These are phyloP conservation scores for Actinia equina DNA, from an alignment of 64 coral and sea anemone species.

Conservation along the genomic window DNA sequence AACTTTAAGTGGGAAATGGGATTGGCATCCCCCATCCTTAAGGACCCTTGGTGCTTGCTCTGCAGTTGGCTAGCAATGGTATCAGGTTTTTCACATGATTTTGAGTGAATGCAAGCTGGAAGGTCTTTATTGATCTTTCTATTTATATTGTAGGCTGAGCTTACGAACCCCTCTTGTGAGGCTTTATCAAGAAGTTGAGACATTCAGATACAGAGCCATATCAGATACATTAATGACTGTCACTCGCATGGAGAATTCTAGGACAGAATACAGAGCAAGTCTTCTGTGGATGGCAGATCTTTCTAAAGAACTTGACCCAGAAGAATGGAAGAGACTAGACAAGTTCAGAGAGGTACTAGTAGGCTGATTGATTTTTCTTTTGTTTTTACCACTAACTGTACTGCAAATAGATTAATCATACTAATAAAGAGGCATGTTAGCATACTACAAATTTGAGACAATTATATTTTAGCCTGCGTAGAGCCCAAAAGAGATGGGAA, in stretches of 20 bases:
- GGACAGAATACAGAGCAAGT: slow-evolving; percentile 92
- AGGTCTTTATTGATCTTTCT: neutral
- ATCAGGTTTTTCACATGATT: too few species aligned
- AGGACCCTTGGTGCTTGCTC: too few species aligned
- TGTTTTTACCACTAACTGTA: neutral
- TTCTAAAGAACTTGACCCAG: slow-evolving; percentile 94
- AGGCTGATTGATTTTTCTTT: neutral
- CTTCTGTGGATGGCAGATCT: slow-evolving; percentile 97
- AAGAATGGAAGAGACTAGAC: slow-evolving; percentile 92
- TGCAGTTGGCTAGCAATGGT: too few species aligned
- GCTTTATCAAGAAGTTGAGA: slow-evolving; percentile 97
- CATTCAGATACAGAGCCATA: slow-evolving; percentile 86
- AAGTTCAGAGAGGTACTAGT: slow-evolving; percentile 94
- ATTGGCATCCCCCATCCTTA: too few species aligned
- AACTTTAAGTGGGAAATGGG: too few species aligned
- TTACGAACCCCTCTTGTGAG: slow-evolving; percentile 90
- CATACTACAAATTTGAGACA: neutral
- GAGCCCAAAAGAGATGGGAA: too few species aligned
- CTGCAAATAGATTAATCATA: neutral
- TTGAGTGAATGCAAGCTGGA: too few species aligned
- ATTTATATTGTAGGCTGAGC: slow-evolving; percentile 54
- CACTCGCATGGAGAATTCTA: slow-evolving; percentile 75
- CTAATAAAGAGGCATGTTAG: neutral
- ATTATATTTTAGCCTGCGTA: neutral
- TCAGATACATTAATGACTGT: slow-evolving; percentile 88